Conservation (phyloP, 2,888 invertebrate genomes). For the Andrena trimmerana region DNA sequence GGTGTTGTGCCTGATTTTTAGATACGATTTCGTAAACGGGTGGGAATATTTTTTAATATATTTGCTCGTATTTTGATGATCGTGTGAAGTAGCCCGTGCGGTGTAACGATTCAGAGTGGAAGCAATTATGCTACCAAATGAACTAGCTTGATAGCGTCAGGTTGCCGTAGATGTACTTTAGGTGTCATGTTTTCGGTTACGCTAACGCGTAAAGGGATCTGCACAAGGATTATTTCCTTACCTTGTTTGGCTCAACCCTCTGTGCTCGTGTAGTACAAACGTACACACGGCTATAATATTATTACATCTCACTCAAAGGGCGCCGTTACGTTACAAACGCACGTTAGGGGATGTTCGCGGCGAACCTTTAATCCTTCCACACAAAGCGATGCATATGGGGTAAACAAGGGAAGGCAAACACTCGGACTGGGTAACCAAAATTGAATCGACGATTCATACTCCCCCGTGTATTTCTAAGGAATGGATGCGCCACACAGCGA, state of each 20-base stretch:
- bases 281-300: constrained; percentile 21
- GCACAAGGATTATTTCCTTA: not conserved
- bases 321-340: constrained; percentile 3
- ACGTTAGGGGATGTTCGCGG: constrained; percentile 1
- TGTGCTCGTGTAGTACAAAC: constrained; percentile 11
- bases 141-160: not conserved
- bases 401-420: constrained; percentile 26
- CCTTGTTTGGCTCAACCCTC: not conserved
- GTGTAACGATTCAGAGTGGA: not conserved
- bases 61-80: not conserved
- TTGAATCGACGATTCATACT: constrained; percentile 29
- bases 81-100: not conserved
- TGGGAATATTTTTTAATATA: too few species aligned
- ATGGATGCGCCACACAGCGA: not conserved
- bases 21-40: too few species aligned
- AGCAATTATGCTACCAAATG: not conserved
- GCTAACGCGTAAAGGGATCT: not conserved
- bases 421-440: constrained; percentile 24
- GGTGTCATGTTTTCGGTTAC: not conserved
- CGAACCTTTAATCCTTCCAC: constrained; percentile 26
- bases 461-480: not conserved
- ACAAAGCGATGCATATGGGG: constrained; percentile 18
- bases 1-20: too few species aligned
- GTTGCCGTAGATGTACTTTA: not conserved
- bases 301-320: not conserved